Evolutionary conservation across 2,888 invertebrate genomes (phyloP).

Genomic region (Hyalella azteca): DNA sequence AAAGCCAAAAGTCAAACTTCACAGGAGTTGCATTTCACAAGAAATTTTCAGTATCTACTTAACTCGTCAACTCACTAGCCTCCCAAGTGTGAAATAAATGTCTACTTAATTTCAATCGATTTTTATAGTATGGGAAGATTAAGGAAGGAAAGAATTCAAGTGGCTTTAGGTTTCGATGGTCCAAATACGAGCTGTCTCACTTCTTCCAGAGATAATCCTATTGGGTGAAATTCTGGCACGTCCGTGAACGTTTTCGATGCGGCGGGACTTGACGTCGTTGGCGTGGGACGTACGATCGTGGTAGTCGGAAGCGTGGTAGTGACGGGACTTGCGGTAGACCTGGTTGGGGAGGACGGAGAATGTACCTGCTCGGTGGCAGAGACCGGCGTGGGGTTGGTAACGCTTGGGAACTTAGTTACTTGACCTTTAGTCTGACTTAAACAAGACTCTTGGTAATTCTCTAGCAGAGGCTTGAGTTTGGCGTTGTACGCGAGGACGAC

Average conservation of each 20-base stretch:
- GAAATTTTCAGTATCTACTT: too few relatives aligned
- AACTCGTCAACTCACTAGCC: too few relatives aligned
- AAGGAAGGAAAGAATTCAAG: too few relatives aligned
- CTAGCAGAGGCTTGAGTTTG: background rate
- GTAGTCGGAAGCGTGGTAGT: background rate
- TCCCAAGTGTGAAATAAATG: too few relatives aligned
- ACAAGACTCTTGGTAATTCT: background rate
- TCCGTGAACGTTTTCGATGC: background rate
- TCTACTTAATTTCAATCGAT: too few relatives aligned
- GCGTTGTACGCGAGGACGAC: background rate
- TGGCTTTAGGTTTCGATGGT: too few relatives aligned
- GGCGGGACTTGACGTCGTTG: background rate
- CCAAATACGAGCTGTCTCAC: background rate
- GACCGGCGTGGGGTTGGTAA: background rate
- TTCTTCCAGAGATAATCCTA: background rate
- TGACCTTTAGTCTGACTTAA: background rate
- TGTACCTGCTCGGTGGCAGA: background rate
- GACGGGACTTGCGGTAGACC: background rate
- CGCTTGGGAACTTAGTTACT: too few relatives aligned
- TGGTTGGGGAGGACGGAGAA: background rate
- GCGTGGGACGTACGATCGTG: background rate
- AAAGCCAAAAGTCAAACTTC: too few relatives aligned
- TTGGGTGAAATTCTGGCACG: background rate
- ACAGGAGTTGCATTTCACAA: too few relatives aligned
- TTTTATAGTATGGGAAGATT: too few relatives aligned